Evolutionary conservation across 2,888 invertebrate species (phyloP).

Genomic region (Lasioglossum leucozonium): DNA sequence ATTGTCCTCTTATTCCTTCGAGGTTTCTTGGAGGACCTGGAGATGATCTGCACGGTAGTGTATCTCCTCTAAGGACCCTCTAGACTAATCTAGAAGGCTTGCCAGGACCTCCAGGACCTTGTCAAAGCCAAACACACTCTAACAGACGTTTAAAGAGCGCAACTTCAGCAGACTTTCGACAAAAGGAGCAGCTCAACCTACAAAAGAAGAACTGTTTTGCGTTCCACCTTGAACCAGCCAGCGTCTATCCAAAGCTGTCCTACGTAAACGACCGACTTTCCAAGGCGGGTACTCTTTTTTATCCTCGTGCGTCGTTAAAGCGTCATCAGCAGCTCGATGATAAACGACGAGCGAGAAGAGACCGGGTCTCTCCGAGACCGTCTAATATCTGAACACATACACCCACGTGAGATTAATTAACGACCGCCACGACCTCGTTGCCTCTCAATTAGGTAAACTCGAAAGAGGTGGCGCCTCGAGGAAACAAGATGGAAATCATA

Average conservation of each 20-base stretch:
- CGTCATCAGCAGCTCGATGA: slow-evolving; percentile 35
- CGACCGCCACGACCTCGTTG: slow-evolving; percentile 45
- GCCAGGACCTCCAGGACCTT: neutral
- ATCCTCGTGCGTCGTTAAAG: slow-evolving; percentile 7
- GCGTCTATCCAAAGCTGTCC: neutral
- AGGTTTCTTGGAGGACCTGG: neutral
- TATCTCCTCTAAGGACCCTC: neutral
- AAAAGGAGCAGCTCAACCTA: neutral
- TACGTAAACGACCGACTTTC: slow-evolving; percentile 10
- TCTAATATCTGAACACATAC: slow-evolving; percentile 30
- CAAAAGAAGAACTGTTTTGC: slow-evolving; percentile 2
- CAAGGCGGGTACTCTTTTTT: slow-evolving; percentile 17
- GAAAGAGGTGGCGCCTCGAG: slow-evolving; percentile 21
- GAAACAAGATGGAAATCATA: slow-evolving; percentile 19
- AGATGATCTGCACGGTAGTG: neutral
- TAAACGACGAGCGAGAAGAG: slow-evolving; percentile 46
- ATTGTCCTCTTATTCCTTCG: neutral
- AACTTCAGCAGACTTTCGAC: neutral
- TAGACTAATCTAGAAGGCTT: neutral
- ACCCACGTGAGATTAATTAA: slow-evolving; percentile 61
- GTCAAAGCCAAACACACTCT: neutral
- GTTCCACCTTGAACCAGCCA: neutral
- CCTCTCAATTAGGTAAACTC: slow-evolving; percentile 53
- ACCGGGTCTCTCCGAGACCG: slow-evolving; percentile 4
- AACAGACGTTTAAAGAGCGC: neutral